Evolutionary conservation across 2,113 vertebrate species (phyloP).

Genomic region (Columbina picui): DNA sequence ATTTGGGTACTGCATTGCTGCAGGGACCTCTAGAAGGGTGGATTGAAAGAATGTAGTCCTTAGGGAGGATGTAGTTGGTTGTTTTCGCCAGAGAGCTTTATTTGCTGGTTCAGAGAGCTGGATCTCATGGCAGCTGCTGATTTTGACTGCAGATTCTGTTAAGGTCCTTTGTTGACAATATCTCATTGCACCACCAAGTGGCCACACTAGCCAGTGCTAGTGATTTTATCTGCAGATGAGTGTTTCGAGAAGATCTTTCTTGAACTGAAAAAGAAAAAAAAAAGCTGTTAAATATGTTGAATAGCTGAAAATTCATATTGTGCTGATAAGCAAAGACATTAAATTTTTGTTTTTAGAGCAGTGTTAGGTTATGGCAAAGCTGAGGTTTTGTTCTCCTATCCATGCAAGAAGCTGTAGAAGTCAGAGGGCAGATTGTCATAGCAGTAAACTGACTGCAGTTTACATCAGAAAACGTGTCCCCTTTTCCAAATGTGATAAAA

Average conservation of each 20-base stretch:
- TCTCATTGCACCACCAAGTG: slow-evolving; percentile 51
- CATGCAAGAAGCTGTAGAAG: neutral
- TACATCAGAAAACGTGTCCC: neutral
- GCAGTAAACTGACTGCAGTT: neutral
- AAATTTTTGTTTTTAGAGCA: neutral
- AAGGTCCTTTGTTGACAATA: neutral
- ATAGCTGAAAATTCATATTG: neutral
- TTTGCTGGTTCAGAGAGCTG: neutral
- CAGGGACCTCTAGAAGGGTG: neutral
- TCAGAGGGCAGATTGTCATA: neutral
- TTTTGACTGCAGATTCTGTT: neutral
- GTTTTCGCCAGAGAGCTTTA: neutral
- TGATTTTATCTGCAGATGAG: neutral
- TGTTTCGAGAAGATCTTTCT: neutral
- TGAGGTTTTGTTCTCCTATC: neutral
- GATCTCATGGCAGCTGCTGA: neutral
- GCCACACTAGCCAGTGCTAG: neutral
- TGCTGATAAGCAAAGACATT: neutral
- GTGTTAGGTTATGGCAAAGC: neutral
- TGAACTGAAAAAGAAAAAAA: neutral
- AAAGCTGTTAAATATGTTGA: neutral
- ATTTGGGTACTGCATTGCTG: neutral
- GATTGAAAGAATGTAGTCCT: neutral
- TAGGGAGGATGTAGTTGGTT: neutral
- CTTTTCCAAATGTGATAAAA: neutral